Conservation (phyloP, 2,113 vertebrate genomes). For the Zonotrichia leucophrys region DNA sequence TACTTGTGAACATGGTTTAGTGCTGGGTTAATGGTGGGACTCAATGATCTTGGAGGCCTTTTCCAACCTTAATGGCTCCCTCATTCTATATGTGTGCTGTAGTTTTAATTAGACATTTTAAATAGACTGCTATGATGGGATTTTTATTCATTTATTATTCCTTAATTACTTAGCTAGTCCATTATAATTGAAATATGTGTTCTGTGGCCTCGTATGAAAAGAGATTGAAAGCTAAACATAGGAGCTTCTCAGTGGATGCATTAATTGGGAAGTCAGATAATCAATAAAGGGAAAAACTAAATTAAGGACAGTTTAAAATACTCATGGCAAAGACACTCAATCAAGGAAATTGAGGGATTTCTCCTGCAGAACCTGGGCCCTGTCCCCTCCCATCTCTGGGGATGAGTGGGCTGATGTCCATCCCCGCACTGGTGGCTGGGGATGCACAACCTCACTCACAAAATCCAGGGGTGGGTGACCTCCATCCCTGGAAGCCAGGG, state of each 20-base stretch:
- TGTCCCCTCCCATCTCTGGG: not conserved
- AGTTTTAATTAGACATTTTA: not conserved
- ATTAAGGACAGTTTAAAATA: not conserved
- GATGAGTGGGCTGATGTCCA: not conserved
- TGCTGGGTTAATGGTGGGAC: not conserved
- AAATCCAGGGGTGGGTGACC: not conserved
- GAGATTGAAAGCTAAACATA: not conserved
- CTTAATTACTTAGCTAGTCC: not conserved
- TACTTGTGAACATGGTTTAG: not conserved
- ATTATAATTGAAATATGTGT: not conserved
- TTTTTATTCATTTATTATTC: not conserved
- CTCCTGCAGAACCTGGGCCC: not conserved
- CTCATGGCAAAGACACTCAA: not conserved
- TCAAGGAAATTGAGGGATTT: not conserved
- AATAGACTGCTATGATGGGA: not conserved
- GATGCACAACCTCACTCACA: not conserved
- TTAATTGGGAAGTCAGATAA: conserved; percentile 5
- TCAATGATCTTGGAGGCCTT: not conserved
- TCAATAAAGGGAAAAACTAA: not conserved
- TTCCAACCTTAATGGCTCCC: not conserved
- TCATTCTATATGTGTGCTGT: not conserved
- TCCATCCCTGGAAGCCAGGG: not conserved
- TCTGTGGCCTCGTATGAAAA: not conserved
- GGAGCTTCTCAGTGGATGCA: not conserved
- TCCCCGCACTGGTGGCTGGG: not conserved